Conservation (phyloP, 2,888 invertebrate genomes). For the Podabrus alpinus region DNA sequence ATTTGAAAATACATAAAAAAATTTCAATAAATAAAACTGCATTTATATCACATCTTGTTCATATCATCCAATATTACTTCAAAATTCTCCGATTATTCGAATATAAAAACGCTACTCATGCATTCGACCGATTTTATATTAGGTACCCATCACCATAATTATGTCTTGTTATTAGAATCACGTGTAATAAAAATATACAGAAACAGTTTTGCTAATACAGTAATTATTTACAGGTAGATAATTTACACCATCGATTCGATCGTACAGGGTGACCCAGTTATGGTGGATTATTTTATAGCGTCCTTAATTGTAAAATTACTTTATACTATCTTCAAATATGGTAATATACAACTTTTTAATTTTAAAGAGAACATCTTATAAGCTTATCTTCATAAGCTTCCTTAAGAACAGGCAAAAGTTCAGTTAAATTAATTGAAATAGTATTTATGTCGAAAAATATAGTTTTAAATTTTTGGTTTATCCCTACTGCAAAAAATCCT, state of each 20-base stretch:
- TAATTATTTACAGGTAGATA: slow-evolving; percentile 11
- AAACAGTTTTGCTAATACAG: slow-evolving; percentile 19
- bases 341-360: background rate
- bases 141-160: slow-evolving; percentile 24
- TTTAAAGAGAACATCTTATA: background rate
- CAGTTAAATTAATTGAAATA: too few relatives aligned
- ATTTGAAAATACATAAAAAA: background rate
- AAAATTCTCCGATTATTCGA: slow-evolving; percentile 2
- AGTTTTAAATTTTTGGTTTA: too few relatives aligned
- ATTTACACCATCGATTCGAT: slow-evolving; percentile 11
- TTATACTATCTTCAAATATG: background rate
- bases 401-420: too few relatives aligned
- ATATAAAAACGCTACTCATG: slow-evolving; percentile 22
- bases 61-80: slow-evolving; percentile 8
- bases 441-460: too few relatives aligned
- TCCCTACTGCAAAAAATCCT: too few relatives aligned
- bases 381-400: too few relatives aligned
- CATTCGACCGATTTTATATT: slow-evolving; percentile 6
- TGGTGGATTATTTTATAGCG: background rate
- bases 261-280: slow-evolving; percentile 10
- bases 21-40: background rate
- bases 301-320: background rate
- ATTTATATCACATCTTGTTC: slow-evolving; percentile 30
- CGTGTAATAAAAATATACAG: slow-evolving; percentile 29
- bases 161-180: slow-evolving; percentile 16